Evolutionary conservation across 2,888 invertebrate species (phyloP), one percentile per base, ranked within the genome.

Genomic region (Baccha elongata): DNA sequence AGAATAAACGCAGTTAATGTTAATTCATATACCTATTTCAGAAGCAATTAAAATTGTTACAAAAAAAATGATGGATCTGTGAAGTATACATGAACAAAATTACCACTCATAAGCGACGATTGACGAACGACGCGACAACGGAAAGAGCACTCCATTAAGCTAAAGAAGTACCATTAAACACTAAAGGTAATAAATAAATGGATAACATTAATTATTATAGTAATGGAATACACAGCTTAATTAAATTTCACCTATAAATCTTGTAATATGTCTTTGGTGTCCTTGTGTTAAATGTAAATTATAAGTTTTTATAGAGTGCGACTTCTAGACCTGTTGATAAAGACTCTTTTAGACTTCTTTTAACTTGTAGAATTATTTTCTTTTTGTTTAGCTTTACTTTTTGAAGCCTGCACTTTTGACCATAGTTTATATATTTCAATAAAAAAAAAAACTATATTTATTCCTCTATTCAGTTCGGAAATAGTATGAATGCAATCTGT

Each of bases 151-250:
- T 83, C 83, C 78, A 83, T 73, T 78, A 73, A 83, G 72, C 67
- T 64, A 62, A 60, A 78, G 50, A 23, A 68, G 68, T 35, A 50
- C 68, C 67, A 83, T 68, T 78, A 62, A 68, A 83, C 72, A 72
- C 72, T 35, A 68, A 83, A 83, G 83, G 83, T 83, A 83, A 73
- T 68, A 67, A 76, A 71, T 37, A 76, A 76, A 71, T 76, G 53
- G 64, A 65, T 75, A 60, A 19, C 64, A 64, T 58, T 75, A 69
- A 79, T 68, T 79, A 79, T 68, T 79, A 55, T 68, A 19, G 65
- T 62, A 67, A 69, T 64, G 55, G 44, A 69, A 75, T 69, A 58
- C 69, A 69, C 48, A 75, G 69, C 64, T 80, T 74, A 74, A 68
- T 74, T 62, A 35, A 11, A 62, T 48, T 67, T 53, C 26, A 42